A percentile compares a stretch with the other conserved stretches of the same genome.
These are phyloP conservation scores for Anguilla pacifica DNA, from an alignment of 2,797 vertebrate species.

Conservation along the genomic window DNA sequence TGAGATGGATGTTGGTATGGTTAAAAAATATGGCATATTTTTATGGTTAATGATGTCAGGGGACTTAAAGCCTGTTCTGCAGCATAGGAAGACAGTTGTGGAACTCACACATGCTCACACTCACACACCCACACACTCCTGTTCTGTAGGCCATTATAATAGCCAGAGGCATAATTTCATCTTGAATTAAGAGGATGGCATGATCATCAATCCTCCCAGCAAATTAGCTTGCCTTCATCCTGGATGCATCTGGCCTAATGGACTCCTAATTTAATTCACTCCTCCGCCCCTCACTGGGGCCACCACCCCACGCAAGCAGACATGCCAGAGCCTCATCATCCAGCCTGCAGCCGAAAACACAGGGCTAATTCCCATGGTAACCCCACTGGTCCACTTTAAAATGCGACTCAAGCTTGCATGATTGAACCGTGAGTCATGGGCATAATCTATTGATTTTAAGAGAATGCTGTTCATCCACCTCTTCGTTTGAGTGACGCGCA, in stretches of 20 bases:
- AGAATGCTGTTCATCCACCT: not conserved
- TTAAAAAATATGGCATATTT: not conserved
- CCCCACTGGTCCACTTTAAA: not conserved
- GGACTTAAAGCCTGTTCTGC: not conserved
- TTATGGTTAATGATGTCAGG: no score
- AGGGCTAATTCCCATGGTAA: not conserved
- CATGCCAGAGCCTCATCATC: not conserved
- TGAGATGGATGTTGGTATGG: not conserved
- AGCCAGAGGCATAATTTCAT: not conserved
- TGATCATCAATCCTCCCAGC: conserved; percentile 47
- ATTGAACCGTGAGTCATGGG: not conserved
- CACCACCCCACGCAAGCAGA: not conserved
- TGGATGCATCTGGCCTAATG: not conserved
- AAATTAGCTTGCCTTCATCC: conserved; percentile 45
- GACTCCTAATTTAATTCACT: not conserved
- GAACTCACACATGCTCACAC: not conserved
- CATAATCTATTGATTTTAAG: not conserved
- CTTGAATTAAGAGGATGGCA: not conserved
- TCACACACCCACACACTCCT: not conserved
- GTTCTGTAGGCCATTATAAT: not conserved
- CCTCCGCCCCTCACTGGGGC: not conserved
- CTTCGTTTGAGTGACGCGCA: not conserved
- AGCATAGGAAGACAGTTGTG: no score
- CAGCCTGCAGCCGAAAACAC: not conserved
- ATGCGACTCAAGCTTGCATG: not conserved